Evolutionary conservation across 2,888 invertebrate species (phyloP), one percentile per base, ranked within the genome.

Genomic region (Philopedon plagiatum): DNA sequence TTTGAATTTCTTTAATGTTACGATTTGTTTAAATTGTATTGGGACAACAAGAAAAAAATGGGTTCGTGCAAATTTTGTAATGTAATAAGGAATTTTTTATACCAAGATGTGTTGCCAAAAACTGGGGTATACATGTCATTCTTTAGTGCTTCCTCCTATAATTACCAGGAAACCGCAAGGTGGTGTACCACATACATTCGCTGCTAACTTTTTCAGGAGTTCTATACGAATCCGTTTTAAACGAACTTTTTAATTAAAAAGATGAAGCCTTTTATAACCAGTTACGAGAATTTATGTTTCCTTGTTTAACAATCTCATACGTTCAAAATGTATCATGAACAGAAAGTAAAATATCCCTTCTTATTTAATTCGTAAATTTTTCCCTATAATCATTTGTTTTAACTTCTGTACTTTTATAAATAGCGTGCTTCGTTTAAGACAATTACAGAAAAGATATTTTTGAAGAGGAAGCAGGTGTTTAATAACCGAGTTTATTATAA

Each of bases 1-100:
- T 74, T 72, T 34, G 68, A 71, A 77, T 78, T 73, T 61, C 58
- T 71, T 69, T 76, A 61, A 68, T 57, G 69, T 71, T 75, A 64
- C 49, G 5, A 1, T 23, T 54, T 29, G 1, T 54, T 54, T 29
- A 9, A 8, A 5, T 9, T 34, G 34, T 9, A 5, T 34, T 34
- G 34, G 4, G 7, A 34, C 5, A 29, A 29, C 5, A 29, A 5
- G 29, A 7, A 29, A 29, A 7, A 29, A 29, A 29, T 4, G 7
- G 29, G 29, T 7, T 4, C 7, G 7, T 29, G 29, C 29, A 29
- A 29, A 29, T 5, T 29, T 29, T n/a, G n/a, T n/a, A n/a, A n/a
- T n/a, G n/a, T n/a, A n/a, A n/a, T n/a, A n/a, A n/a, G n/a, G n/a
- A n/a, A n/a, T n/a, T n/a, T n/a, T n/a, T n/a, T n/a, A n/a, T n/a